Conservation (phyloP, 2,797 vertebrate genomes). For the Sciaenops ocellatus region DNA sequence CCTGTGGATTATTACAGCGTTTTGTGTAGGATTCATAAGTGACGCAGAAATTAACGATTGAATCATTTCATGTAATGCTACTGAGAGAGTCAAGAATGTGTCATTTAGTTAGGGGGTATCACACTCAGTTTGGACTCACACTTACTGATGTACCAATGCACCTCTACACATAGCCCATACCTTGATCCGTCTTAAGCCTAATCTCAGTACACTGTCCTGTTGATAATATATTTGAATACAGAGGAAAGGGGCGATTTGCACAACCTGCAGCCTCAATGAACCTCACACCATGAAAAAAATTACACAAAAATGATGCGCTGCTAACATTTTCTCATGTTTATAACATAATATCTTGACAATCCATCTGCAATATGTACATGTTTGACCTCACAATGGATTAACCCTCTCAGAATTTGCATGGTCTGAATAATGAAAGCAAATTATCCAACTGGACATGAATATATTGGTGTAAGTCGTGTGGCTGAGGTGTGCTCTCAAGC, state of each 20-base stretch:
- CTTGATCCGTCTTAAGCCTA: slow-evolving; percentile 38
- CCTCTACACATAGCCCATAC: slow-evolving; percentile 45
- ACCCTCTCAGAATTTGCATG: slow-evolving; percentile 44
- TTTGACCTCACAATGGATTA: slow-evolving; percentile 26
- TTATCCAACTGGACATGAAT: slow-evolving; percentile 41
- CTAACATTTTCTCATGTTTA: slow-evolving; percentile 31
- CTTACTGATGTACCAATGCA: slow-evolving; percentile 28
- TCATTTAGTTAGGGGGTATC: neutral
- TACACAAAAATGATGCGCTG: slow-evolving; percentile 28
- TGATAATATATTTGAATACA: slow-evolving; percentile 44
- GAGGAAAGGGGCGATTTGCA: slow-evolving; percentile 88
- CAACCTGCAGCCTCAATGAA: slow-evolving; percentile 86
- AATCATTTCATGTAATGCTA: neutral
- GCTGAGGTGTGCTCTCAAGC: slow-evolving; percentile 90
- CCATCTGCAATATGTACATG: slow-evolving; percentile 17
- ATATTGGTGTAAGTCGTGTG: slow-evolving; percentile 76
- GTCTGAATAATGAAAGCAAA: slow-evolving; percentile 51
- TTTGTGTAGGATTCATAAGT: neutral
- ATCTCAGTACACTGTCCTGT: slow-evolving; percentile 31
- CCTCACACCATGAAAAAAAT: slow-evolving; percentile 57
- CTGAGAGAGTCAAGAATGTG: neutral
- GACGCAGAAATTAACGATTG: neutral
- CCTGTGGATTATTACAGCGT: neutral
- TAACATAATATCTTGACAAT: slow-evolving; percentile 36
- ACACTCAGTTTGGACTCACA: neutral